A percentile compares a stretch with the other conserved stretches of the same genome.
These are phyloP conservation scores for Clarias pachynema DNA, from an alignment of 2,797 vertebrate species.

Conservation along the genomic window DNA sequence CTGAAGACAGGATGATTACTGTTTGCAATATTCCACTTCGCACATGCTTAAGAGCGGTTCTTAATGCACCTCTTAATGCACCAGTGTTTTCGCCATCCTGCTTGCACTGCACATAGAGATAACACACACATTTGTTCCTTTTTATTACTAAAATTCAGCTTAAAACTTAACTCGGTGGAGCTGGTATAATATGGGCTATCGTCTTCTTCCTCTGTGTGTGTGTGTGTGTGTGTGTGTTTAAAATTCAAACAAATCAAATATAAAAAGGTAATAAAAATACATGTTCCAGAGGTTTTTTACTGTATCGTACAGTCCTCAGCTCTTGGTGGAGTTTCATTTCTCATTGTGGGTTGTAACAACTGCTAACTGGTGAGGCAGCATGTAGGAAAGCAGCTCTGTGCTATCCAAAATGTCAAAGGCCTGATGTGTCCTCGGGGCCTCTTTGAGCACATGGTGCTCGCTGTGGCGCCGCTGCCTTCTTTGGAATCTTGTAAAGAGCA, in stretches of 20 bases:
- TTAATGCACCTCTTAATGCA: constrained; percentile 22
- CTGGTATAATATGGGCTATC: not conserved
- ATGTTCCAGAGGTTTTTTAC: too few relatives aligned
- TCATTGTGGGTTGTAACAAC: not conserved
- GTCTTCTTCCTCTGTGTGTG: not conserved
- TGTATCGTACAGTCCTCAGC: not conserved
- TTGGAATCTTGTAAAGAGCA: not conserved
- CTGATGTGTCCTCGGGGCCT: constrained; percentile 1
- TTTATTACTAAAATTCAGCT: not conserved
- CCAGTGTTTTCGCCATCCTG: constrained; percentile 14
- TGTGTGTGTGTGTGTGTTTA: not conserved
- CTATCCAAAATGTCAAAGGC: constrained; percentile 14
- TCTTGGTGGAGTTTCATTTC: not conserved
- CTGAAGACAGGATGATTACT: constrained; percentile 37
- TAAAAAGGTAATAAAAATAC: not conserved
- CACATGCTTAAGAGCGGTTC: constrained; percentile 12
- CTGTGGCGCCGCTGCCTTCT: not conserved
- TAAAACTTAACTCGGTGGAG: not conserved
- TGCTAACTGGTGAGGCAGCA: not conserved
- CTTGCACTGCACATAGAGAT: not conserved
- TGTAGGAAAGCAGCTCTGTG: not conserved
- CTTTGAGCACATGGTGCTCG: not conserved
- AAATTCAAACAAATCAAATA: not conserved
- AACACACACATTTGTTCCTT: not conserved
- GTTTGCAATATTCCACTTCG: constrained; percentile 33